Evolutionary conservation across 2,113 vertebrate species (phyloP).

Genomic region (Actenoides hombroni): DNA sequence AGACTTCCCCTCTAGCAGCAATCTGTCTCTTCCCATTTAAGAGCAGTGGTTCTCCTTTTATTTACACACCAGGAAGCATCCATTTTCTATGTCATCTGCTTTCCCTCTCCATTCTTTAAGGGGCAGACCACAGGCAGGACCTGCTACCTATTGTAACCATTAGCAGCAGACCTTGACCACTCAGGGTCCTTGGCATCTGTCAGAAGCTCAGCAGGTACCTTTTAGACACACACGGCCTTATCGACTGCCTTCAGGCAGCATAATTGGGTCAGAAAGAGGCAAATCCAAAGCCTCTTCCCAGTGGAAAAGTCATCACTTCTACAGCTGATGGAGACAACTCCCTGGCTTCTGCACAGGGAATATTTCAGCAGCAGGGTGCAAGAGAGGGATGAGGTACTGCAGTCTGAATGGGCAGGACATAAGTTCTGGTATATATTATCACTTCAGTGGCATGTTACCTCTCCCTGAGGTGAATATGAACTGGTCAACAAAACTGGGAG

Average conservation of each 20-base stretch:
- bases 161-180: not conserved
- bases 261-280: not conserved
- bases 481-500: not conserved
- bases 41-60: not conserved
- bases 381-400: not conserved
- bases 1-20: not conserved
- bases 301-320: not conserved
- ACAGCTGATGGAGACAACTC: not conserved
- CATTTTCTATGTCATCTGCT: not conserved
- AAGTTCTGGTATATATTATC: not conserved
- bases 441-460: not conserved
- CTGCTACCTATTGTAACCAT: not conserved
- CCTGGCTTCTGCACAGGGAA: not conserved
- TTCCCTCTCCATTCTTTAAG: not conserved
- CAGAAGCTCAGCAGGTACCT: not conserved
- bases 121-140: not conserved
- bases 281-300: not conserved
- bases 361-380: not conserved
- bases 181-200: not conserved
- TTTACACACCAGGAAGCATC: not conserved
- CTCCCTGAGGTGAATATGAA: not conserved
- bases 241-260: accelerated
- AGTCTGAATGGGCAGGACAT: not conserved
- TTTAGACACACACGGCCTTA: not conserved
- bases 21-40: not conserved